These are phyloP conservation scores for Drosophila cognata DNA, from an alignment of 2,888 invertebrate species.

Conservation along the genomic window DNA sequence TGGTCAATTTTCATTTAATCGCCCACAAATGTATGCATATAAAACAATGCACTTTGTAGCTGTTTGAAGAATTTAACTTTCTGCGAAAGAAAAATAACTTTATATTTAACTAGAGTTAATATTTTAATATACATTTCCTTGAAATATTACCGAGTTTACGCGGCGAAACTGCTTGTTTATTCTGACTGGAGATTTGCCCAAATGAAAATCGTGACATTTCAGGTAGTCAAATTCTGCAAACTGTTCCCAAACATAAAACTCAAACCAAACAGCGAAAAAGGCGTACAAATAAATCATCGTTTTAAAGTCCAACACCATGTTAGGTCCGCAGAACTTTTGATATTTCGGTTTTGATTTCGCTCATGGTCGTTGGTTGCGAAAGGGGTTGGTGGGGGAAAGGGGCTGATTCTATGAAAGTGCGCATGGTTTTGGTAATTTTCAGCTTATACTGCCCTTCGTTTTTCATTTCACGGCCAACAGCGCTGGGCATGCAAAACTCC, in stretches of 20 bases:
- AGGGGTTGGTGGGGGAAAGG: not conserved
- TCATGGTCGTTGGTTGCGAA: not conserved
- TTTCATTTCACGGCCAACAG: conserved; percentile 73
- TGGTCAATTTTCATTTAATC: not conserved
- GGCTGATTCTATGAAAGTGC: conserved; percentile 13
- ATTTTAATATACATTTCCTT: not conserved
- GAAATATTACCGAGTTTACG: not conserved
- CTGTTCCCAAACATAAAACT: not conserved
- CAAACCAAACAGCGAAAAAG: not conserved
- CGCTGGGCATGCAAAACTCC: conserved; percentile 49
- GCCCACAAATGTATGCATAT: not conserved
- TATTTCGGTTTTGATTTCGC: conserved; percentile 34
- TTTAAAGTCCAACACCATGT: conserved; percentile 42
- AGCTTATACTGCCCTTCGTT: conserved; percentile 64
- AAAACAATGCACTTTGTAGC: not conserved
- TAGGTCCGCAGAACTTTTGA: conserved; percentile 47
- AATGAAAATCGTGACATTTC: not conserved
- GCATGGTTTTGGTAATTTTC: conserved; percentile 59
- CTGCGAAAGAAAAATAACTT: not conserved
- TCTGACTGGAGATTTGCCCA: not conserved
- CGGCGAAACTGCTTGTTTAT: not conserved
- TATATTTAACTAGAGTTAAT: not conserved
- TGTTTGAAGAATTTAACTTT: not conserved
- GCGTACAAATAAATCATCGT: conserved; percentile 41
- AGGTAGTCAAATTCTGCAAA: not conserved